Conservation (phyloP, 1,140 invertebrate species). For the Leptopilina boulardi region DNA sequence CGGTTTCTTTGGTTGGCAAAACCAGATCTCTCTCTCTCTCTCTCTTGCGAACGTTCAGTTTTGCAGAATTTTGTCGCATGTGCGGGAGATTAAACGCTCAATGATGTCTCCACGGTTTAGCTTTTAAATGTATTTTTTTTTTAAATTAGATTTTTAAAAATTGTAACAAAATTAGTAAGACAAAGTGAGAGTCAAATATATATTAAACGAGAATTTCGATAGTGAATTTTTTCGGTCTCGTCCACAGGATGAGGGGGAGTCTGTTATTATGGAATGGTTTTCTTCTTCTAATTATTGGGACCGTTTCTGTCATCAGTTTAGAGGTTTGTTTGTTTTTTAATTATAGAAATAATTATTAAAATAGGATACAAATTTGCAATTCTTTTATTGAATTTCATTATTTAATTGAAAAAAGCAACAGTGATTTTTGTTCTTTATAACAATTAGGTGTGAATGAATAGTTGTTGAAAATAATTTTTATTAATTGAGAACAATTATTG, state of each 20-base stretch:
- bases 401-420: no score
- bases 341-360: no score
- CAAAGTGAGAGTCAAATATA: constrained; percentile 6
- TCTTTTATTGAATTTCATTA: no score
- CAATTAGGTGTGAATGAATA: no score
- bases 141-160: background rate
- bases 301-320: constrained; percentile 44
- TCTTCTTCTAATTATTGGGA: constrained; percentile 48
- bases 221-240: constrained; percentile 34
- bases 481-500: no score
- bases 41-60: constrained; percentile 35
- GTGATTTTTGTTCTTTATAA: no score
- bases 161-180: background rate
- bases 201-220: background rate
- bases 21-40: constrained; percentile 46
- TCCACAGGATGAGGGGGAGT: constrained; percentile 35
- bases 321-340: constrained; percentile 49
- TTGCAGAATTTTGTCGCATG: constrained; percentile 4
- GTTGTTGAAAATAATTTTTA: no score
- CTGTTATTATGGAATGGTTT: constrained; percentile 34
- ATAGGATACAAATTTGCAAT: no score
- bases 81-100: constrained; percentile 1
- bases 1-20: constrained; percentile 38
- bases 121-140: constrained; percentile 33
- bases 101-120: background rate